These are phyloP conservation scores for Julus scandinavius DNA, from an alignment of 2,888 invertebrate species.

Conservation along the genomic window DNA sequence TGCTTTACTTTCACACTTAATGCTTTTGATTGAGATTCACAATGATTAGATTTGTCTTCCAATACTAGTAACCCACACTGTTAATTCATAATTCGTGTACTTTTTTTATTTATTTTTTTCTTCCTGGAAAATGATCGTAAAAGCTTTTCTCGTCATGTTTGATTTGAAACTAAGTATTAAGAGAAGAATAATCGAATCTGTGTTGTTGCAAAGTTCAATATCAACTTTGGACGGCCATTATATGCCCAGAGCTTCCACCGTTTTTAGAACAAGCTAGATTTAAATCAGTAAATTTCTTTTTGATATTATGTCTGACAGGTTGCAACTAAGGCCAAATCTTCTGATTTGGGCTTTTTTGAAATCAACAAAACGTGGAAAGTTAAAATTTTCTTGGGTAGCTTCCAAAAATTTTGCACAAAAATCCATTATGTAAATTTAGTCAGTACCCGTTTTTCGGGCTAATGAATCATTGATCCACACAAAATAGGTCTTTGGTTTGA, in stretches of 20 bases:
- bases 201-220: not conserved
- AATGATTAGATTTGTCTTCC: constrained; percentile 44
- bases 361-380: too few species aligned
- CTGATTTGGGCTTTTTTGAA: too few species aligned
- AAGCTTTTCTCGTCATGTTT: constrained; percentile 4
- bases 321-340: too few species aligned
- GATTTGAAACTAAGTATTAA: not conserved
- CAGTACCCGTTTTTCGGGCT: too few species aligned
- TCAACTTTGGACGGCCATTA: not conserved
- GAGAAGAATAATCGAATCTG: constrained; percentile 14
- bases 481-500: too few species aligned
- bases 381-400: too few species aligned
- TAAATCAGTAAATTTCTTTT: too few species aligned
- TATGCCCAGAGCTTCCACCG: not conserved
- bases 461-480: too few species aligned
- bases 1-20: constrained; percentile 49
- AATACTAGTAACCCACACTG: constrained; percentile 52
- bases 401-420: too few species aligned
- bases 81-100: constrained; percentile 50
- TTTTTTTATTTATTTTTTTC: constrained; percentile 36
- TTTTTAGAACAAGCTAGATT: too few species aligned
- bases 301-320: too few species aligned
- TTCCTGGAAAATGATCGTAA: constrained; percentile 18
- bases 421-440: too few species aligned
- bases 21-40: constrained; percentile 51